A percentile compares a stretch with the other conserved stretches of the same genome.
phyloP scores from a whole-genome alignment of 37 sponge, comb jelly and placozoan genomes.

The Lycopodina hypogea region DNA sequence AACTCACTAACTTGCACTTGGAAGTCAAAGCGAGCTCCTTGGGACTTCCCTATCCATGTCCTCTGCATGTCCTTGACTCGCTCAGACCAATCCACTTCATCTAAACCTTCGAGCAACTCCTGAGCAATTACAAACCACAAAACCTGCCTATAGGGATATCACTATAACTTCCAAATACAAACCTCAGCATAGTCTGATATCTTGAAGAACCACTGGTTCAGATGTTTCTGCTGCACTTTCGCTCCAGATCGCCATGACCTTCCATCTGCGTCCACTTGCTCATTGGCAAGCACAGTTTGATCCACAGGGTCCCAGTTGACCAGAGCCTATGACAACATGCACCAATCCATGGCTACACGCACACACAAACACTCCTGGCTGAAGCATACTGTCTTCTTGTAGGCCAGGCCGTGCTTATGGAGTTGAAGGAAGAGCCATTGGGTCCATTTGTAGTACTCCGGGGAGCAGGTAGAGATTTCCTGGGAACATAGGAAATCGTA shows the following conservation, averaged over 20 bases:
- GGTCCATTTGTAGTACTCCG: slow-evolving; percentile 86
- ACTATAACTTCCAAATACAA: not conserved
- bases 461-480: slow-evolving; percentile 78
- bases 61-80: slow-evolving; percentile 65
- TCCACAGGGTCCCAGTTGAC: slow-evolving; percentile 96
- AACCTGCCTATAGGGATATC: not conserved
- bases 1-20: slow-evolving; percentile 1
- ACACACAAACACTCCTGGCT: not conserved
- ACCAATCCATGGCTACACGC: not conserved
- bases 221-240: slow-evolving; percentile 58
- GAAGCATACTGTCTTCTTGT: slow-evolving; percentile 54
- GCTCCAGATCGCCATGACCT: slow-evolving; percentile 88
- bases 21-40: slow-evolving; percentile 74
- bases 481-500: not conserved
- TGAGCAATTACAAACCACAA: not conserved
- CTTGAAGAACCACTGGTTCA: slow-evolving; percentile 83
- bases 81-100: slow-evolving; percentile 77
- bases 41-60: slow-evolving; percentile 74
- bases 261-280: slow-evolving; percentile 81
- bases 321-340: slow-evolving; percentile 41
- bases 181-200: slow-evolving; percentile 76
- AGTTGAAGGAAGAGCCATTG: slow-evolving; percentile 91
- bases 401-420: slow-evolving; percentile 72
- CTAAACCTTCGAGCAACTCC: slow-evolving; percentile 65
- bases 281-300: slow-evolving; percentile 86